Evolutionary conservation across 1,140 invertebrate genomes (phyloP), one percentile per base, ranked within the genome.

Genomic region (Diorhabda sublineata): DNA sequence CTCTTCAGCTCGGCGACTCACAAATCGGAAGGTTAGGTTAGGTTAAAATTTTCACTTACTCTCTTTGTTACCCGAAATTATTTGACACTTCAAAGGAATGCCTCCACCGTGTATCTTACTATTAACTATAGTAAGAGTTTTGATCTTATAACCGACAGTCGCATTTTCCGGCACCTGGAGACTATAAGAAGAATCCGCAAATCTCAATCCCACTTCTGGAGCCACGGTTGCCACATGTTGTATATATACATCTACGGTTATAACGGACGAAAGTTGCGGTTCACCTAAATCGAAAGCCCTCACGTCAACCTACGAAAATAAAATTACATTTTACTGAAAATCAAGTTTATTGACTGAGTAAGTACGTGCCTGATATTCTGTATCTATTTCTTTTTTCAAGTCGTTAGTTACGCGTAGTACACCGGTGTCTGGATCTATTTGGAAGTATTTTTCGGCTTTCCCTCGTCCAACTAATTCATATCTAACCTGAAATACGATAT

Each of bases 201-300:
- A 97, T 8, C 90, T 89, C 41, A 95, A 78, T 5, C 91, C 91
- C 3, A 92, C 86, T 72, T 91, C 88, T 79, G 89, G 82, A 60
- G 88, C 83, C 41, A 83, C 77, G 66, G 79, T 83, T 0, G 87
- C 87, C 61, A 95, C 89, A 75, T 95, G 92, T 64, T 92, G 88
- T 5, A 97, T 91, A 74, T 89, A 93, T 2, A 97, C 86, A 2
- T 90, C 91, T 0, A 96, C 85, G 2, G 90, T 92, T 2, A 89
- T 88, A 3, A 92, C 88, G 0, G 91, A 92, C 4, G 89, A 91
- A 64, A 96, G 83, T 73, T 91, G 88, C 0, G 95, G 95, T 47
- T 94, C 91, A 0, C 92, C 93, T 70, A 93, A 85, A 79, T 98
- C 95, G 77, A 92, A 94, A 0, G 92, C 94, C 69, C 90, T 87